These are phyloP conservation scores for Tachina fera DNA, from an alignment of 2,888 invertebrate genomes.

Conservation along the genomic window DNA sequence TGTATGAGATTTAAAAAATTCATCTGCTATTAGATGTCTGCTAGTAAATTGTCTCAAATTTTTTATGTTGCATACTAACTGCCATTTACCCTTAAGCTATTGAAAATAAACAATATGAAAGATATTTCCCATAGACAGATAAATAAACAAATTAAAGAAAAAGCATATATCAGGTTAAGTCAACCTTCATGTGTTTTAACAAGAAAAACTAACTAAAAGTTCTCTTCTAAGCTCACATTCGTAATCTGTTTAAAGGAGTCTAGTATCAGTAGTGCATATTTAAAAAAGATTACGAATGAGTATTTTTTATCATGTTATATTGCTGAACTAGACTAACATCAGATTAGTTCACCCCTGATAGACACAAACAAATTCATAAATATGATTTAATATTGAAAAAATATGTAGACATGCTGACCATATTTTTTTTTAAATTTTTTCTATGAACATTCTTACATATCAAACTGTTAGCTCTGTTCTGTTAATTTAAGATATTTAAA, in stretches of 20 bases:
- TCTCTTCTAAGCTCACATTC: too few relatives aligned
- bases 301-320: too few relatives aligned
- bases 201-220: too few relatives aligned
- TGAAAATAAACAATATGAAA: constrained; percentile 57
- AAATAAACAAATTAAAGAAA: not conserved
- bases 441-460: not conserved
- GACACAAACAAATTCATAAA: constrained; percentile 1
- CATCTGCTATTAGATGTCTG: not conserved
- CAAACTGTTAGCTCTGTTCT: not conserved
- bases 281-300: too few relatives aligned
- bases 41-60: not conserved
- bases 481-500: not conserved
- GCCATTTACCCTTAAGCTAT: constrained; percentile 58
- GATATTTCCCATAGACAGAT: constrained; percentile 4
- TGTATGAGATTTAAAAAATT: not conserved
- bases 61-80: constrained; percentile 7
- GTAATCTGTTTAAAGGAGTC: too few relatives aligned
- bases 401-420: constrained; percentile 7
- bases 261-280: too few relatives aligned
- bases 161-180: too few relatives aligned
- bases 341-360: not conserved
- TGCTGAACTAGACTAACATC: not conserved
- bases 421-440: constrained; percentile 3
- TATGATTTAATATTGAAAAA: constrained; percentile 35
- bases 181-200: too few relatives aligned